phyloP scores from a whole-genome alignment of 2,797 vertebrate species.

The Lemur catta region DNA sequence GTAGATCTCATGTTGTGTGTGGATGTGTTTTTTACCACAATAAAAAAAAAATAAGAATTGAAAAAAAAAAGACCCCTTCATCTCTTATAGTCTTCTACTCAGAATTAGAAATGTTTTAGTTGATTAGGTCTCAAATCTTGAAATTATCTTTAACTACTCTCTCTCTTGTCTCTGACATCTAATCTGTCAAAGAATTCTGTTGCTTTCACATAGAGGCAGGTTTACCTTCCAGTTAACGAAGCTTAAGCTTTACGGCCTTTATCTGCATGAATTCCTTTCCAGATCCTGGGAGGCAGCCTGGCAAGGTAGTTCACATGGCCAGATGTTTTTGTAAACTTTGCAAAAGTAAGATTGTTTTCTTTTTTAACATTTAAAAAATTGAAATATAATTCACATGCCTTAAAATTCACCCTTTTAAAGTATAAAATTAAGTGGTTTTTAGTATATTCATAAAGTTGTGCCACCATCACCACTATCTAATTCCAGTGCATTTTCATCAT shows the following conservation, averaged over 20 bases:
- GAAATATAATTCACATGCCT: background rate
- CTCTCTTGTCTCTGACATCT: background rate
- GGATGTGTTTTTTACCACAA: background rate
- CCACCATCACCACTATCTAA: background rate
- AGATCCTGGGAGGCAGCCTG: background rate
- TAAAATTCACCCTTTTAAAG: background rate
- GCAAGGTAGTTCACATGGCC: background rate
- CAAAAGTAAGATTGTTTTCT: background rate
- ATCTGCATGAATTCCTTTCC: background rate
- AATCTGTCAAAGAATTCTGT: background rate
- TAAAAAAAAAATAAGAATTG: background rate
- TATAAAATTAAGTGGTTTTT: background rate
- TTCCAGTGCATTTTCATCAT: background rate
- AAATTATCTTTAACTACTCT: background rate
- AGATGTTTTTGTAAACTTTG: background rate
- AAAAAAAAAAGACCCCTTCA: background rate
- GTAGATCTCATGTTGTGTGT: background rate
- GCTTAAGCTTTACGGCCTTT: background rate
- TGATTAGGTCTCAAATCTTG: background rate
- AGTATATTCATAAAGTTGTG: background rate
- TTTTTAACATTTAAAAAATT: background rate
- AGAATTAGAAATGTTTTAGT: slow-evolving; percentile 4
- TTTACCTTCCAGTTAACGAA: background rate
- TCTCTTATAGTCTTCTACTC: background rate
- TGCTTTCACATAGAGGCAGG: background rate